phyloP scores from a whole-genome alignment of 2,797 vertebrate species.

The Coranthus polyacanthus region DNA sequence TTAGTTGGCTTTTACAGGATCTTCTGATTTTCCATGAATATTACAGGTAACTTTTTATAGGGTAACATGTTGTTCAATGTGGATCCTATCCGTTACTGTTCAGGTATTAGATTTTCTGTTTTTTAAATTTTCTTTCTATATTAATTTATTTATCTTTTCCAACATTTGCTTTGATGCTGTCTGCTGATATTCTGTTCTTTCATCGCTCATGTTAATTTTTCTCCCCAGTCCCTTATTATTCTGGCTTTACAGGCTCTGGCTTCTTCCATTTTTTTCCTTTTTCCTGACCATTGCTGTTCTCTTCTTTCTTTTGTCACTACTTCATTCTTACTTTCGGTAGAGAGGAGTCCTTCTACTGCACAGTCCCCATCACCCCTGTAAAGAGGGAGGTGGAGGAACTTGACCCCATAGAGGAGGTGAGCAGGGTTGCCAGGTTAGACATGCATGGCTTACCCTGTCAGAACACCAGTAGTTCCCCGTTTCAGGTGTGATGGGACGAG shows the following conservation, averaged over 20 bases:
- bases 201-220: constrained; percentile 59
- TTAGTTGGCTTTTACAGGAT: too few relatives aligned
- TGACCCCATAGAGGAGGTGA: constrained; percentile 92
- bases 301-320: constrained; percentile 69
- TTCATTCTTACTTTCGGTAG: constrained; percentile 80
- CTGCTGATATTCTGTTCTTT: constrained; percentile 60
- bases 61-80: too few relatives aligned
- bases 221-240: constrained; percentile 70
- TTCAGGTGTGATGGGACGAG: constrained; percentile 41
- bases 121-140: too few relatives aligned
- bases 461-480: constrained; percentile 44
- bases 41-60: too few relatives aligned
- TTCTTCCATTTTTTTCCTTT: constrained; percentile 63
- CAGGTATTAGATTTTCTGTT: constrained; percentile 29
- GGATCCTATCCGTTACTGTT: constrained; percentile 42
- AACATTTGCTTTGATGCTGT: constrained; percentile 54
- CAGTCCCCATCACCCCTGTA: constrained; percentile 94
- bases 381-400: constrained; percentile 91
- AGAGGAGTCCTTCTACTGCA: constrained; percentile 94
- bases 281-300: constrained; percentile 73
- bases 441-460: constrained; percentile 73
- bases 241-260: constrained; percentile 52
- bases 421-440: constrained; percentile 79
- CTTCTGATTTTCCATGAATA: too few relatives aligned
- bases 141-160: constrained; percentile 50